Evolutionary conservation across 2,888 invertebrate genomes (phyloP).

Genomic region (Heliconius charithonia): DNA sequence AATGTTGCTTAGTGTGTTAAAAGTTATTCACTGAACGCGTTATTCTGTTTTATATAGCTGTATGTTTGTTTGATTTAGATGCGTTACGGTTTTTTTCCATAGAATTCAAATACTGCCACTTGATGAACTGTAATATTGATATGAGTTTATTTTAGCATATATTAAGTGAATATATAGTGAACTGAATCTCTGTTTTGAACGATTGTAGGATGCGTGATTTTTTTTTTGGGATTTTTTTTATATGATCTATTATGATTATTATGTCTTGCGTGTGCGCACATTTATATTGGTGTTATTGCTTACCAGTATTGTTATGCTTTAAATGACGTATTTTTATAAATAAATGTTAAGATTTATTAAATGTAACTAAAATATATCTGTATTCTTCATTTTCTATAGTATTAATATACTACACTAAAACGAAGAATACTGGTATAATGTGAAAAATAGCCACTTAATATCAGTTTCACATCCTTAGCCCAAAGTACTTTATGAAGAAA

Average conservation of each 20-base stretch:
- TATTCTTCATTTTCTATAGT: background rate
- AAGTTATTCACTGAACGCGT: background rate
- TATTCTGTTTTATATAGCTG: background rate
- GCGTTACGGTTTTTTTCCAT: background rate
- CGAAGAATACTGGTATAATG: background rate
- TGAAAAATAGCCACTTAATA: background rate
- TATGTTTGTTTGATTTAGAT: background rate
- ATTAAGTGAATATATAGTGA: background rate
- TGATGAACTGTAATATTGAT: background rate
- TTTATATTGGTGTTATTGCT: constrained; percentile 9
- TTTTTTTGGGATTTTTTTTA: background rate
- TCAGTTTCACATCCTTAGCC: constrained; percentile 3
- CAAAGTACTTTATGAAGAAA: constrained; percentile 11
- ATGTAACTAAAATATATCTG: constrained; percentile 12
- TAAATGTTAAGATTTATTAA: constrained; percentile 14
- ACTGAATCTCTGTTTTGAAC: background rate
- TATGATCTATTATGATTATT: background rate
- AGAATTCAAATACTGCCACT: background rate
- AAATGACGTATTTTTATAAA: constrained; percentile 20
- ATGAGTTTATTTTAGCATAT: background rate
- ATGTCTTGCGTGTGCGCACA: background rate
- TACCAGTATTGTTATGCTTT: constrained; percentile 25
- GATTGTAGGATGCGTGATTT: background rate
- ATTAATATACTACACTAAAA: too few relatives aligned
- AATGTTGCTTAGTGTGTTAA: constrained; percentile 25